Evolutionary conservation across 1,140 invertebrate species (phyloP).

Genomic region (Drosophila pallidifrons): DNA sequence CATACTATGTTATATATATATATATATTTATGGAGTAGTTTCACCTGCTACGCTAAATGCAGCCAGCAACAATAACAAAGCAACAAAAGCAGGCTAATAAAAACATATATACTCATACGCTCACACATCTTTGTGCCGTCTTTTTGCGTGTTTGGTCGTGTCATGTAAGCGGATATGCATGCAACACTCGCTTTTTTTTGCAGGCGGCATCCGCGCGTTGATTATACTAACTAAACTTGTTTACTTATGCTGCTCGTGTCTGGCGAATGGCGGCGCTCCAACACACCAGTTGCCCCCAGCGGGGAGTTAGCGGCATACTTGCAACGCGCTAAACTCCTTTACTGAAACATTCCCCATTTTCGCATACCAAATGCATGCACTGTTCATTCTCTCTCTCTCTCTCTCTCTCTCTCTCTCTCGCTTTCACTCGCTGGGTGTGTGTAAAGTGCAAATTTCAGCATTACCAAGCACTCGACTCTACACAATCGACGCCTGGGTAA

Average conservation of each 20-base stretch:
- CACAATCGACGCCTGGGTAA: slow-evolving; percentile 60
- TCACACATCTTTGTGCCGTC: slow-evolving; percentile 27
- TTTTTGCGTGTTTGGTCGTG: slow-evolving; percentile 42
- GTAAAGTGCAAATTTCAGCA: slow-evolving; percentile 76
- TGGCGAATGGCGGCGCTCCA: neutral
- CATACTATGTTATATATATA: no score
- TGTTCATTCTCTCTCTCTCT: neutral
- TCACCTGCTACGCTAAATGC: slow-evolving; percentile 56
- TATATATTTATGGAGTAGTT: neutral
- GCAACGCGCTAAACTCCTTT: neutral
- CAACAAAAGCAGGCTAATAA: slow-evolving; percentile 75
- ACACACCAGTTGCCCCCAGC: neutral
- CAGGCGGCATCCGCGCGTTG: slow-evolving; percentile 60
- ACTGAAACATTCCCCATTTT: neutral
- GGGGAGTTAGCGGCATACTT: neutral
- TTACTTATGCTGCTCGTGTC: slow-evolving; percentile 70
- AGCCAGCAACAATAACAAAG: slow-evolving; percentile 34
- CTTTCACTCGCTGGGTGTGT: slow-evolving; percentile 11
- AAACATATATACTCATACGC: slow-evolving; percentile 71
- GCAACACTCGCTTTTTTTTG: slow-evolving; percentile 56
- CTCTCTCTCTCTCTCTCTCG: no score
- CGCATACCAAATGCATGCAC: neutral
- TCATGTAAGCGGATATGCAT: slow-evolving; percentile 77
- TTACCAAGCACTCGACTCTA: slow-evolving; percentile 55
- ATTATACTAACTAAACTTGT: slow-evolving; percentile 82